Evolutionary conservation across 2,113 vertebrate species (phyloP).

Genomic region (Pavo muticus): DNA sequence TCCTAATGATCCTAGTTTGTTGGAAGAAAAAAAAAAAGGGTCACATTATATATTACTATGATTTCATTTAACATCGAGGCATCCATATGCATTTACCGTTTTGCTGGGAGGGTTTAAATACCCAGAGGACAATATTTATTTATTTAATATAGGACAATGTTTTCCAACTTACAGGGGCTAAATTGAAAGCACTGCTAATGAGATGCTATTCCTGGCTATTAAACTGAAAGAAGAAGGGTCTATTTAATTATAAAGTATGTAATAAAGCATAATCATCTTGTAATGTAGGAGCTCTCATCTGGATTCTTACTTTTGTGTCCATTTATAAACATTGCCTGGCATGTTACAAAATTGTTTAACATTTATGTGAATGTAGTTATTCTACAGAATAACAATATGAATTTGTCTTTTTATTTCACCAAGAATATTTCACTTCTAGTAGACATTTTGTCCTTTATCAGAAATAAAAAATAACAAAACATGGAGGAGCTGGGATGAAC

Average conservation of each 20-base stretch:
- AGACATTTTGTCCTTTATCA: neutral
- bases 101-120: constrained; percentile 53
- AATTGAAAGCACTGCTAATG: constrained; percentile 61
- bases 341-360: constrained; percentile 33
- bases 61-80: constrained; percentile 54
- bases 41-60: neutral
- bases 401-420: neutral
- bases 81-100: constrained; percentile 34
- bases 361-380: neutral
- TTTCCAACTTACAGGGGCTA: constrained; percentile 46
- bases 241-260: constrained; percentile 59
- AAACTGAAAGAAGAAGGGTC: constrained; percentile 40
- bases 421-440: neutral
- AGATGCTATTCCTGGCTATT: constrained; percentile 55
- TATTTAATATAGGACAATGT: constrained; percentile 38
- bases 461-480: neutral
- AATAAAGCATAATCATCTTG: constrained; percentile 24
- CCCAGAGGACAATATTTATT: neutral
- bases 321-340: constrained; percentile 25
- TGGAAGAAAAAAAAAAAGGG: neutral
- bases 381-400: neutral
- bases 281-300: constrained; percentile 38
- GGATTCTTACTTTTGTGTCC: constrained; percentile 40
- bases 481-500: neutral
- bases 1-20: constrained; percentile 19